phyloP scores from a whole-genome alignment of 2,888 invertebrate genomes.

The Pseudoips prasinana region DNA sequence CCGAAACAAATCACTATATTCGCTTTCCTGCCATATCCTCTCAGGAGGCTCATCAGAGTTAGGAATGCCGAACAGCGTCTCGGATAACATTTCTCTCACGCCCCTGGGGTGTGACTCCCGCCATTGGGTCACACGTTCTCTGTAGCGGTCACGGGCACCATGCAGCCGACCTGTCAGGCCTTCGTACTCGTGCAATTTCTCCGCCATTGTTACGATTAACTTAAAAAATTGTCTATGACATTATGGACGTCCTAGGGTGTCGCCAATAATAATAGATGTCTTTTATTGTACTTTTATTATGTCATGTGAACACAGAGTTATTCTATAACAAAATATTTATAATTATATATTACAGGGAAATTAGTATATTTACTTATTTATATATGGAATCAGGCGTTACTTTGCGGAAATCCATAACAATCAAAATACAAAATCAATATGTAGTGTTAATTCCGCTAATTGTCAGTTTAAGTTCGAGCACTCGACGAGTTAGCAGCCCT shows the following conservation, averaged over 20 bases:
- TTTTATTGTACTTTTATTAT: too few relatives aligned
- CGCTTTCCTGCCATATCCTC: slow-evolving; percentile 61
- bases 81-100: slow-evolving; percentile 74
- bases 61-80: slow-evolving; percentile 66
- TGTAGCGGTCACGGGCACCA: slow-evolving; percentile 83
- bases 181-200: slow-evolving; percentile 91
- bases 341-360: too few relatives aligned
- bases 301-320: too few relatives aligned
- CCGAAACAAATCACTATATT: slow-evolving; percentile 68
- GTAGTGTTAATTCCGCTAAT: too few relatives aligned
- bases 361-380: too few relatives aligned
- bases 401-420: too few relatives aligned
- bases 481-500: too few relatives aligned
- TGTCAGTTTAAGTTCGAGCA: too few relatives aligned
- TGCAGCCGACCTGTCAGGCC: slow-evolving; percentile 88
- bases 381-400: too few relatives aligned
- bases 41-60: slow-evolving; percentile 63
- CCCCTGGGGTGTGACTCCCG: slow-evolving; percentile 83
- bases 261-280: too few relatives aligned
- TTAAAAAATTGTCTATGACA: not conserved
- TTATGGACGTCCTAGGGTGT: slow-evolving; percentile 1
- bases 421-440: too few relatives aligned
- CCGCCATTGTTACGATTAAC: slow-evolving; percentile 79
- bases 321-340: too few relatives aligned
- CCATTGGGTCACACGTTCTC: slow-evolving; percentile 83